A percentile compares a stretch with the other conserved stretches of the same genome.
Conservation (phyloP, 1,140 invertebrate species). For the Sitobion miscanthi region DNA sequence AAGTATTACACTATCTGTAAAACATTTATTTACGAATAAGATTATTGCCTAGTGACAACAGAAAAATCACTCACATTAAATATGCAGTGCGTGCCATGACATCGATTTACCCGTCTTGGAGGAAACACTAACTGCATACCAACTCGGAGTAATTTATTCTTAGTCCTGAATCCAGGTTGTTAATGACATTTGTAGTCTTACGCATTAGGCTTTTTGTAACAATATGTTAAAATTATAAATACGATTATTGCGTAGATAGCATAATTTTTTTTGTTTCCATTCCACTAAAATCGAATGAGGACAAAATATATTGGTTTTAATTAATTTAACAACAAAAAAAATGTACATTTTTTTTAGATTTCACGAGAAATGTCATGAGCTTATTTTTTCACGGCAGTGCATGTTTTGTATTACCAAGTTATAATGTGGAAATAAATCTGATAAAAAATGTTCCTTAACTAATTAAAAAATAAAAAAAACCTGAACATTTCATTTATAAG, state of each 20-base stretch:
- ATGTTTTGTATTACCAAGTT: no score
- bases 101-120: not conserved
- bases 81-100: not conserved
- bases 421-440: no score
- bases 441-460: no score
- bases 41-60: not conserved
- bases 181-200: not conserved
- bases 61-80: not conserved
- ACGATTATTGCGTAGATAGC: not conserved
- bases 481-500: no score
- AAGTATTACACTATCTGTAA: not conserved
- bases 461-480: no score
- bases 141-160: not conserved
- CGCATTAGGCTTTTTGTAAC: not conserved
- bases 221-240: not conserved
- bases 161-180: not conserved
- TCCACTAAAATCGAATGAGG: not conserved
- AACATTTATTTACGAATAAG: not conserved
- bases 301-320: not conserved
- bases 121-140: not conserved
- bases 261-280: not conserved
- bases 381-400: no score
- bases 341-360: no score
- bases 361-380: no score
- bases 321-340: no score